A percentile compares a stretch with the other conserved stretches of the same genome.
Evolutionary conservation across 2,113 vertebrate genomes (phyloP).

Genomic region (Miniopterus natalensis): DNA sequence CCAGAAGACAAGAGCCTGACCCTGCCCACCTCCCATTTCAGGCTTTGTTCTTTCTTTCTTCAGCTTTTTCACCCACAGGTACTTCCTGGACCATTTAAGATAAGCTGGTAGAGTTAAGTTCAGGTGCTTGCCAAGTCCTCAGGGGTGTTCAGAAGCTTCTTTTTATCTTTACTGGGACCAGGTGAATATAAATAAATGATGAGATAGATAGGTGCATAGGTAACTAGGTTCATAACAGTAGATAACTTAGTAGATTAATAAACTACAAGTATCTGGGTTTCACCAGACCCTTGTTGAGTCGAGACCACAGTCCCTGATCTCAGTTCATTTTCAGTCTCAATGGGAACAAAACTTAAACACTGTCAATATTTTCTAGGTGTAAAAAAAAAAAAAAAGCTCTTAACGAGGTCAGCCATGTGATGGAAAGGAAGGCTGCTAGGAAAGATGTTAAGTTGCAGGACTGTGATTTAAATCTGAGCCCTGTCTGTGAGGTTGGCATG

Average conservation of each 20-base stretch:
- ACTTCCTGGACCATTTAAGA: constrained; percentile 52
- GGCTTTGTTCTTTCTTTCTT: constrained; percentile 61
- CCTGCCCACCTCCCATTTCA: background rate
- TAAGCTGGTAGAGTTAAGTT: constrained; percentile 2
- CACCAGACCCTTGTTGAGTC: background rate
- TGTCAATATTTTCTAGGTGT: background rate
- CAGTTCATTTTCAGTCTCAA: background rate
- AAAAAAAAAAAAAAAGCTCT: background rate
- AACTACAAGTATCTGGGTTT: background rate
- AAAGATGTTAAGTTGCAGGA: background rate
- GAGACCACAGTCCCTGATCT: background rate
- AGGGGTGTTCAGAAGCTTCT: background rate
- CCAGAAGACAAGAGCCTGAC: background rate
- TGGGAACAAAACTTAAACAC: background rate
- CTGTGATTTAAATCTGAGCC: background rate
- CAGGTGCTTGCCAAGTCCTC: constrained; percentile 37
- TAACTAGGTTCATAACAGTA: background rate
- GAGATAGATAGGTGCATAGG: background rate
- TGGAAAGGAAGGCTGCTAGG: background rate
- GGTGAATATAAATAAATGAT: constrained; percentile 25
- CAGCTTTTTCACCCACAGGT: background rate
- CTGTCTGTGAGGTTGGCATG: background rate
- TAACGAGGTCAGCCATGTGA: background rate
- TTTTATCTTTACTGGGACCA: constrained; percentile 31
- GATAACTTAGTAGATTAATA: background rate